Base-by-base conservation (phyloP, 2,113 vertebrate genomes). In the Mesocricetus auratus region DNA sequence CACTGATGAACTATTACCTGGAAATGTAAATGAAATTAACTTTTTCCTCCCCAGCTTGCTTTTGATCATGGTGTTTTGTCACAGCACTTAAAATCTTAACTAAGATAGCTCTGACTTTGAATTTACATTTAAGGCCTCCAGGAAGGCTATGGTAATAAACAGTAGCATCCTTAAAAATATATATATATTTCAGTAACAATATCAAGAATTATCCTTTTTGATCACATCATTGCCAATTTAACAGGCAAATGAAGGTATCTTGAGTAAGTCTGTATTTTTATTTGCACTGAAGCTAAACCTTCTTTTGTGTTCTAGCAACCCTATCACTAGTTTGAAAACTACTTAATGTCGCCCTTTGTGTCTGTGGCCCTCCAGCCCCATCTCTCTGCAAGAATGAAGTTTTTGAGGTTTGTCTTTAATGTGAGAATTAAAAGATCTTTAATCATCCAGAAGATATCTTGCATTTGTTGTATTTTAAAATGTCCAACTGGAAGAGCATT, bases 391-490 rank as follows among this genome's bases (percentile, higher is more conserved):
- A 22, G 17, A 66, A 31, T 42, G 50, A 66, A 36, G 11, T 64
- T 92, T 19, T n/a, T 86, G 90, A 62, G 36, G 31, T 24, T 79
- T 69, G 10, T 50, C 39, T 53, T 36, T 42, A 29, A 36, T 78
- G 29, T 29, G 12, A 85, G 47, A 93, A 79, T 71, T 53, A 66
- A 85, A 89, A 78, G 15, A 69, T 45, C 93, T 74, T 69, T 83
- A 90, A 74, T 39, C n/a, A 88, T n/a, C 9, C 73, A 73, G 29
- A 47, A 73, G 29, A 47, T 83, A 45, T 10, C 33, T 73, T 89
- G 39, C 7, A 91, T 74, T 77, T 86, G 29, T 69, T 91, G 8
- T 50, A 58, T 50, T 29, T 29, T 66, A 94, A 96, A 94, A 73
- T 82, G 15, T 31, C 50, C 71, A 58, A 2, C 22, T 86, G 1